Base-by-base conservation (phyloP, 2,113 vertebrate species). In the Ondatra zibethicus region DNA sequence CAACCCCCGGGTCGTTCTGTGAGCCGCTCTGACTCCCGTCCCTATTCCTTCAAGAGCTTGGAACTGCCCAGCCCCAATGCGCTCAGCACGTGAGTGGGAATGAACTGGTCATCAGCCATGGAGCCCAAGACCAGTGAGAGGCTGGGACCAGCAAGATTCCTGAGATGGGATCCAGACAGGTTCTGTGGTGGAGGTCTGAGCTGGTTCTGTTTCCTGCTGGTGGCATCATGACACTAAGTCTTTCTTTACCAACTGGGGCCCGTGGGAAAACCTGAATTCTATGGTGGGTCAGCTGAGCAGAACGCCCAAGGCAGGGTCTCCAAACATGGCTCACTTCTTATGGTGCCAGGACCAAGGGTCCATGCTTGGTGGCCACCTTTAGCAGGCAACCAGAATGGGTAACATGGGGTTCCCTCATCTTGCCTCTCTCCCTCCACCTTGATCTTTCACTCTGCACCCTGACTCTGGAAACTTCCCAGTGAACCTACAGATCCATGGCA, bases 401-500 rank as follows among this genome's bases (percentile, higher is more conserved):
- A 12, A 29, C 0, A 0, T 7, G 19, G 63, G 31, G 17, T 23
- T 36, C 7, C 25, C 17, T 36, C 33, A 6, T 12, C 31, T 4
- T 19, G 3, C 10, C 42, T 78, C 89, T 50, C 31, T n/a, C 70
- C 45, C 7, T 25, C 21, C 4, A 66, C 16, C 33, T 13, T 29
- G 4, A 21, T 23, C 91, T 50, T 5, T 31, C 13, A 0, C 81
- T 6, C 1, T 66, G 42, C 29, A 66, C 29, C 7, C 29, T 33
- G 17, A 31, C 72, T 58, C 17, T 45, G 50, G 55, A 72, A 42
- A 13, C 14, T 17, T 16, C 81, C 47, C 31, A 27, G 61, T 7
- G 1, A 77, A 36, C n/a, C 13, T 3, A 7, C 27, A 6, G 36
- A 16, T 31, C 47, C 0, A 0, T 1, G 7, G 55, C 31, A 23